Base-by-base conservation (phyloP, 2,797 vertebrate genomes). In the Thaleichthys pacificus region DNA sequence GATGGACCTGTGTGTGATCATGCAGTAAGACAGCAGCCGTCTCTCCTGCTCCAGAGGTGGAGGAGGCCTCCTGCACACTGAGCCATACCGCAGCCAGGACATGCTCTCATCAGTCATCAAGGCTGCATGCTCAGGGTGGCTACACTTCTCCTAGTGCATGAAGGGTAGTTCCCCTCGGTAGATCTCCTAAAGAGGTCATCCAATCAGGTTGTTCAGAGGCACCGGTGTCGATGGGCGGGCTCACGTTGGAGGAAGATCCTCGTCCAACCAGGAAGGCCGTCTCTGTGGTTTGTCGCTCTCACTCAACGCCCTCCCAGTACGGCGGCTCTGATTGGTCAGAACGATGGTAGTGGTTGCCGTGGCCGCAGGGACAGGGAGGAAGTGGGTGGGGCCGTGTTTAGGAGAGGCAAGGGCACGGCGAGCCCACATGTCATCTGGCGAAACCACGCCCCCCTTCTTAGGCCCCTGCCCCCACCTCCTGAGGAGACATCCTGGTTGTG, bases 171-270 rank as follows among this genome's bases (percentile, higher is more conserved):
- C 71, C 69, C 24, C 60, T 51, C 56, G 79, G 49, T 26, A 22
- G 58, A 61, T 77, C 24, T 72, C 71, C 30, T 74, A 80, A 61
- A 66, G 32, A 68, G 42, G 30, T 57, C 42, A 24, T 66, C n/a
- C 66, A 61, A 65, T 56, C 22, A 24, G 21, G 21, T 66, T 11
- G 35, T 22, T 49, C 15, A 49, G 35, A 22, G 30, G 28, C 11
- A 9, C 26, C 80, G 56, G 56, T 69, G 79, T 32, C 75, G 78
- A 77, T 76, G 60, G 70, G 75, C 51, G 73, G 73, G 87, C 91
- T 93, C 92, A 93, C 91, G 78, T 90, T 91, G 88, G 79, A 68
- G 81, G 86, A 69, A 71, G 87, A 57, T 54, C 65, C 83, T 89
- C 69, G 81, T 90, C 86, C 78, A 80, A 78, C 77, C 89, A 84